Conservation (phyloP, 2,113 vertebrate genomes). For the Tretioscincus oriximinensis region DNA sequence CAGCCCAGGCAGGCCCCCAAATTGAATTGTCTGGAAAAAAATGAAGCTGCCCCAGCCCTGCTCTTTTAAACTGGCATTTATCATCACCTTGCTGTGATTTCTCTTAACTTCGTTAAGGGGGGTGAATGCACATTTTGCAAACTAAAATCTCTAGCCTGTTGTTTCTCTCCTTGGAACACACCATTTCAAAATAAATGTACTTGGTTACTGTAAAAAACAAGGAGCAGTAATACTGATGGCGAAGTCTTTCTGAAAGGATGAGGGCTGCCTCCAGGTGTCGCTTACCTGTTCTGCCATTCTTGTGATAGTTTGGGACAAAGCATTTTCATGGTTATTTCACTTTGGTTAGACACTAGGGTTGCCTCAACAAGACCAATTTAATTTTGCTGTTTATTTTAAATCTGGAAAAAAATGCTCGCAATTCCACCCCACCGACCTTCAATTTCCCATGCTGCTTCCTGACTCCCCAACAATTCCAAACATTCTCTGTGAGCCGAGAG, state of each 20-base stretch:
- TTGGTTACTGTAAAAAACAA: constrained; percentile 27
- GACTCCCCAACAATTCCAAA: too few relatives aligned
- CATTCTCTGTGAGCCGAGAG: too few relatives aligned
- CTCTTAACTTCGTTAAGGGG: constrained; percentile 43
- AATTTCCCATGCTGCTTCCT: too few relatives aligned
- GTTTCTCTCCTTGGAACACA: background rate
- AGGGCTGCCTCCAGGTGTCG: constrained; percentile 1
- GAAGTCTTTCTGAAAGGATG: constrained; percentile 22
- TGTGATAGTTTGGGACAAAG: too few relatives aligned
- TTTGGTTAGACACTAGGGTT: too few relatives aligned
- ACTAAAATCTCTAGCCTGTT: constrained; percentile 33
- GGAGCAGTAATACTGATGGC: background rate
- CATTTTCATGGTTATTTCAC: too few relatives aligned
- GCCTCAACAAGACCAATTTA: too few relatives aligned
- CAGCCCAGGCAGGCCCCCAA: constrained; percentile 33
- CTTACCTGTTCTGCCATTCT: too few relatives aligned
- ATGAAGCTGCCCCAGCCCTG: constrained; percentile 42
- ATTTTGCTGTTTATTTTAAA: too few relatives aligned
- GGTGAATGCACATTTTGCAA: constrained; percentile 40
- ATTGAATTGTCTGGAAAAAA: constrained; percentile 56
- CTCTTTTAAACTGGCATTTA: constrained; percentile 50
- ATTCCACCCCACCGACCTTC: too few relatives aligned
- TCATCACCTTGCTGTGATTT: constrained; percentile 44
- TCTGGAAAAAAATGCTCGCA: too few relatives aligned
- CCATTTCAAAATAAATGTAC: constrained; percentile 46